Conservation (phyloP, 2,888 invertebrate genomes). For the Cenopis cana region DNA sequence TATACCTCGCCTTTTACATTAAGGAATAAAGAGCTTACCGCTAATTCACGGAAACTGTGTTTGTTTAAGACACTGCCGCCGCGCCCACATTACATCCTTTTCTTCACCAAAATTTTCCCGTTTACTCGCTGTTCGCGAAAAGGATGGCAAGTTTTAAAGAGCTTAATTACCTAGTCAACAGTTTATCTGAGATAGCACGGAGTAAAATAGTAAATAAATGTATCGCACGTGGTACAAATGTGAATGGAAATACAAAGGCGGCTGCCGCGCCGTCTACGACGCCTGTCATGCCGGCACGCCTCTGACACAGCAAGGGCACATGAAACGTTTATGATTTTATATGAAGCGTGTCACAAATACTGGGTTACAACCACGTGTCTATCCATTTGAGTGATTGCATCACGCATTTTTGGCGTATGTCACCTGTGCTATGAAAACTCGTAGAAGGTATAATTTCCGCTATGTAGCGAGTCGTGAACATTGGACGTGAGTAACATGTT, state of each 20-base stretch:
- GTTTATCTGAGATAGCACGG: conserved; percentile 7
- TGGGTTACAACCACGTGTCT: background rate
- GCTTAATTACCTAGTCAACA: conserved; percentile 3
- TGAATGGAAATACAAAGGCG: conserved; percentile 35
- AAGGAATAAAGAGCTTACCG: background rate
- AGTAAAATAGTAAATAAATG: conserved; percentile 33
- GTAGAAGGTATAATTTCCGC: background rate
- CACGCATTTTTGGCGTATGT: background rate
- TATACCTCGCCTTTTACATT: background rate
- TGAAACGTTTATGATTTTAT: background rate
- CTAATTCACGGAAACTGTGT: background rate
- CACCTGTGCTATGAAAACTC: background rate
- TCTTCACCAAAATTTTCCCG: background rate
- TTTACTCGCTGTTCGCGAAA: background rate
- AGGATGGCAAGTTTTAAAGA: conserved; percentile 15
- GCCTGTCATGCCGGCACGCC: conserved; percentile 27
- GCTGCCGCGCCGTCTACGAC: conserved; percentile 38
- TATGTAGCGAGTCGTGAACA: background rate
- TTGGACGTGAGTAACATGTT: background rate
- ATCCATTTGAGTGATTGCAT: background rate
- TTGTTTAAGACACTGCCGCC: background rate
- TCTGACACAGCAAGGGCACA: conserved; percentile 20
- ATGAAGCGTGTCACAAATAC: background rate
- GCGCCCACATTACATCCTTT: background rate
- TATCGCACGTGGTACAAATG: conserved; percentile 35